Evolutionary conservation across 2,113 vertebrate species (phyloP).

Genomic region (Vimba vimba): DNA sequence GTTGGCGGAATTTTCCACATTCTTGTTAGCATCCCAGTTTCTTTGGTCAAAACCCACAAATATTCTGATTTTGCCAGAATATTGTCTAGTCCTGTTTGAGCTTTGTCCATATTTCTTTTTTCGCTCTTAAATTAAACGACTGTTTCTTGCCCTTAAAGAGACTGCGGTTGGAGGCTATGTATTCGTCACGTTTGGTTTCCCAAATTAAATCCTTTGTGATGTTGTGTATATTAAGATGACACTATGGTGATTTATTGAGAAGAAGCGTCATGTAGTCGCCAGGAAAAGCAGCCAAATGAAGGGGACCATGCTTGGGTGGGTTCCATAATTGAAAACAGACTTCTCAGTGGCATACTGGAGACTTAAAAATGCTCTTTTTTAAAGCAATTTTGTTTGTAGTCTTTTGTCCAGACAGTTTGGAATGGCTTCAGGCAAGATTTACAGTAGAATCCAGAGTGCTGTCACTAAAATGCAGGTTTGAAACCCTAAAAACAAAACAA

Average conservation of each 20-base stretch:
- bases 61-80: constrained; percentile 50
- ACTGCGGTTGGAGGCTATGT: constrained; percentile 55
- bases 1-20: constrained; percentile 56
- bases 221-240: constrained; percentile 46
- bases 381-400: constrained; percentile 55
- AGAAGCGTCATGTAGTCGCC: constrained; percentile 48
- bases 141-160: constrained; percentile 42
- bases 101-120: constrained; percentile 50
- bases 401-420: constrained; percentile 54
- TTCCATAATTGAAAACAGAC: constrained; percentile 72
- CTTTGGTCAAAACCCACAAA: constrained; percentile 57
- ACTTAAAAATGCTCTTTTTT: constrained; percentile 60
- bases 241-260: constrained; percentile 51
- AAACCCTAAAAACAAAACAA: neutral
- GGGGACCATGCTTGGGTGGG: constrained; percentile 56
- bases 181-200: constrained; percentile 56
- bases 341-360: constrained; percentile 65
- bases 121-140: constrained; percentile 62
- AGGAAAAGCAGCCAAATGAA: constrained; percentile 63
- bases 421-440: constrained; percentile 35
- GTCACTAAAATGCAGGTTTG: neutral
- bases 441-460: constrained; percentile 5
- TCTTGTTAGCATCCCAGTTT: constrained; percentile 59
- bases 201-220: constrained; percentile 51
- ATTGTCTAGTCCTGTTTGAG: constrained; percentile 40